phyloP scores from a whole-genome alignment of 2,888 invertebrate genomes.

The Blastobasis adustella region DNA sequence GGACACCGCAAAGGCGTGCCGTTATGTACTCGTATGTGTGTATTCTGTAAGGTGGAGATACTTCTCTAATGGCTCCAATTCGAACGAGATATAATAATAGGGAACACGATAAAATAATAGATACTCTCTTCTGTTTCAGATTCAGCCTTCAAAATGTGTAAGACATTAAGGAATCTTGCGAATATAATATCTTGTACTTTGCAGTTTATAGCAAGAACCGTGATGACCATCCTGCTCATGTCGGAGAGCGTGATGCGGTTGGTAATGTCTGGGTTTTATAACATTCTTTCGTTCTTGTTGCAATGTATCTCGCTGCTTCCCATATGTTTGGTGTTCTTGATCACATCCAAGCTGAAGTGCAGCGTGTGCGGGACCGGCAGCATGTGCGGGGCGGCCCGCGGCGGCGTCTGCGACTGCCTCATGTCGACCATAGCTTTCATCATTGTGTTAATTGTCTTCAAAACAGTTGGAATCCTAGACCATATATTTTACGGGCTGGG shows the following conservation, averaged over 20 bases:
- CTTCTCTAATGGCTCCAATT: too few species aligned
- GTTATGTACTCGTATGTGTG: too few species aligned
- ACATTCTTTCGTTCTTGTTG: constrained; percentile 27
- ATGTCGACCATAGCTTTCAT: constrained; percentile 45
- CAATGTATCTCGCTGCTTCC: constrained; percentile 32
- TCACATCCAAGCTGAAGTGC: constrained; percentile 27
- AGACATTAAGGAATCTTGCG: too few species aligned
- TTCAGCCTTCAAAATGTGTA: too few species aligned
- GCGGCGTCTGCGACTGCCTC: constrained; percentile 49
- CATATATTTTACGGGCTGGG: constrained; percentile 49
- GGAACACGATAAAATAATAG: too few species aligned
- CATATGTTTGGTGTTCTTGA: constrained; percentile 30
- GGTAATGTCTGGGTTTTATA: constrained; percentile 30
- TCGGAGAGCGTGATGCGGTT: constrained; percentile 30
- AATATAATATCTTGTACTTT: too few species aligned
- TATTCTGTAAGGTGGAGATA: too few species aligned
- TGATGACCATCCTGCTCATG: constrained; percentile 29
- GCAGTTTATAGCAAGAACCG: too few species aligned
- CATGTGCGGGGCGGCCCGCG: constrained; percentile 38
- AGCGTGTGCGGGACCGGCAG: constrained; percentile 39
- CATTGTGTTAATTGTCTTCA: constrained; percentile 46
- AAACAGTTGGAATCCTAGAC: constrained; percentile 48
- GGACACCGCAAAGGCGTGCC: too few species aligned
- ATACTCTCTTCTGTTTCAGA: too few species aligned
- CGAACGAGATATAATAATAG: too few species aligned